Evolutionary conservation across 2,113 vertebrate genomes (phyloP).

Genomic region (Gymnobelideus leadbeateri): DNA sequence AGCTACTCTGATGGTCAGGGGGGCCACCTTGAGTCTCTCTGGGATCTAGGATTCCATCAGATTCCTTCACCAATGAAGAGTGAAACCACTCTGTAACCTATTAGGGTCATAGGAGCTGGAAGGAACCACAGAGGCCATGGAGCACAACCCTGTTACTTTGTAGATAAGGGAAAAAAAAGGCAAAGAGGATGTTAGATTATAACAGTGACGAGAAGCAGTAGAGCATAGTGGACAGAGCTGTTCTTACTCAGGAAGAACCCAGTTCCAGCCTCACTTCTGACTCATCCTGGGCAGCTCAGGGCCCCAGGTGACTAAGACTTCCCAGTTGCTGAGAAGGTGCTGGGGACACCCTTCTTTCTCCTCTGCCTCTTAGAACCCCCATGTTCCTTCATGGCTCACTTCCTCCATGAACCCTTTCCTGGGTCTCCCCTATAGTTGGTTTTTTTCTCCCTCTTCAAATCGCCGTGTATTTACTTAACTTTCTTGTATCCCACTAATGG

Average conservation of each 20-base stretch:
- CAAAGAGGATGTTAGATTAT: neutral
- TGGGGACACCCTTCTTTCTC: neutral
- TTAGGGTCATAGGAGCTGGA: neutral
- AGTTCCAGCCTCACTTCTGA: neutral
- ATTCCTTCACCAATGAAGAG: neutral
- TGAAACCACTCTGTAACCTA: neutral
- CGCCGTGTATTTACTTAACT: neutral
- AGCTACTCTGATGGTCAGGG: neutral
- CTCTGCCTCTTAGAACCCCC: neutral
- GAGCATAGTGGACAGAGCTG: neutral
- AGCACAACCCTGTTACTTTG: neutral
- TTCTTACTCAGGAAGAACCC: neutral
- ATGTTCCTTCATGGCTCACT: neutral
- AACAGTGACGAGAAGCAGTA: neutral
- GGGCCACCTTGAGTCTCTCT: neutral
- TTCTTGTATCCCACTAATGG: neutral
- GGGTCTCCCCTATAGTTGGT: neutral
- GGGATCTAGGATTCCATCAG: neutral
- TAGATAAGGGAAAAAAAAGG: neutral
- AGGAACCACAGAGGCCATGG: no score
- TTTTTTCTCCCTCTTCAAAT: neutral
- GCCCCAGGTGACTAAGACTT: no score
- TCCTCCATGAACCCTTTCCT: neutral
- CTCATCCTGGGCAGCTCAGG: no score
- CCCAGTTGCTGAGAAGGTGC: neutral